These are phyloP conservation scores for Romanogobio albipinnatus DNA, from an alignment of 2,113 vertebrate genomes.

Conservation along the genomic window DNA sequence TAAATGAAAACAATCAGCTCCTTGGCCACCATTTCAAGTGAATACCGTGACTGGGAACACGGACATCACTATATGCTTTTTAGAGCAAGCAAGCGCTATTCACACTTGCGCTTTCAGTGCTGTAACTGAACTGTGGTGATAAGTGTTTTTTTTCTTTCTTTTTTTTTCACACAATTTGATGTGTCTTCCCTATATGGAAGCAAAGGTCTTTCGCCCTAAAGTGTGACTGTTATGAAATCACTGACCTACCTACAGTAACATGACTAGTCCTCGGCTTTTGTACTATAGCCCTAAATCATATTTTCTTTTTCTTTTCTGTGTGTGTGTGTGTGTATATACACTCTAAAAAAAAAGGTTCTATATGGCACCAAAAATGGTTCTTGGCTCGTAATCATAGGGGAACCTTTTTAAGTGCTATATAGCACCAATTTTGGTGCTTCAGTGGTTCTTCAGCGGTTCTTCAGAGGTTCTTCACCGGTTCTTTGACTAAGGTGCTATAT, in stretches of 20 bases:
- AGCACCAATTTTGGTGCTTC: too few species aligned
- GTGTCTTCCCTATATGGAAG: constrained; percentile 17
- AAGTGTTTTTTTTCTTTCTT: not conserved
- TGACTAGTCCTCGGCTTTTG: constrained; percentile 3
- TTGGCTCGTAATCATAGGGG: too few species aligned
- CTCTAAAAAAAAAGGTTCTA: too few species aligned
- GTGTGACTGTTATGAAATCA: constrained; percentile 8
- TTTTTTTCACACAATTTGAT: not conserved
- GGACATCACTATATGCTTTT: not conserved
- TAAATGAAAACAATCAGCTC: constrained; percentile 36
- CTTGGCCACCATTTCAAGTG: not conserved
- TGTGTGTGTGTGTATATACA: too few species aligned
- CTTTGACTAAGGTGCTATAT: too few species aligned
- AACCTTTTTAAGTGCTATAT: too few species aligned
- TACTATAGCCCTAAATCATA: not conserved
- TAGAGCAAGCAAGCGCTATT: not conserved
- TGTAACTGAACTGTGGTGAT: constrained; percentile 8
- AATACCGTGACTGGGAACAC: constrained; percentile 24
- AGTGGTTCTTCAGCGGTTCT: too few species aligned
- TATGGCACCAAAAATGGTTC: too few species aligned
- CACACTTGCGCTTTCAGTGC: not conserved
- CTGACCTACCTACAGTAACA: constrained; percentile 13
- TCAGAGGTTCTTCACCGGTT: too few species aligned
- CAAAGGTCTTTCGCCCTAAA: not conserved
- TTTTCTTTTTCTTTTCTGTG: not conserved